These are phyloP conservation scores for Parotia lawesii DNA, from an alignment of 2,113 vertebrate species.

Conservation along the genomic window DNA sequence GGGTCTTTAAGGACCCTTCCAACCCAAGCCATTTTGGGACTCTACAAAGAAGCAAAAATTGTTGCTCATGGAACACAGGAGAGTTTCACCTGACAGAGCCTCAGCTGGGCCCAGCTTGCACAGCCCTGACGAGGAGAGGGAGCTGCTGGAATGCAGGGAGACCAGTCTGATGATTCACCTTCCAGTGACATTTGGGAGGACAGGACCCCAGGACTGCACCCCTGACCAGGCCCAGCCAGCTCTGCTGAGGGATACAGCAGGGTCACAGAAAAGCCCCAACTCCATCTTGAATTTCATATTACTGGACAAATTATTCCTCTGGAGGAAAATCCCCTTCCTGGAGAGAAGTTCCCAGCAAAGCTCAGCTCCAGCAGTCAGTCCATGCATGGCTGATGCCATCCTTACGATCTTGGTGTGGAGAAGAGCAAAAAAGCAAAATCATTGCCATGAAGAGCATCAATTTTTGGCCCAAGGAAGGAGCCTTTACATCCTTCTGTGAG, in stretches of 20 bases:
- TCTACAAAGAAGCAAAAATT: background rate
- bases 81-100: background rate
- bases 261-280: background rate
- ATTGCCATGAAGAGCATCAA: background rate
- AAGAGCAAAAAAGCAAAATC: background rate
- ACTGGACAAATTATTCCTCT: background rate
- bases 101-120: background rate
- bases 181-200: background rate
- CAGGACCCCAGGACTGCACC: background rate
- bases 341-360: background rate
- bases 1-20: background rate
- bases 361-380: background rate
- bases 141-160: background rate
- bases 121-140: background rate
- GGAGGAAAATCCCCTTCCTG: background rate
- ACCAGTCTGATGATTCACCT: fast-evolving
- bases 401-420: fast-evolving
- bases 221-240: background rate
- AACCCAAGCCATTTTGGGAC: background rate
- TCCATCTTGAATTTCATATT: background rate
- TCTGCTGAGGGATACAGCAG: background rate
- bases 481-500: background rate
- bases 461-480: background rate
- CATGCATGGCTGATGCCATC: background rate
- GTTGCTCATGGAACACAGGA: fast-evolving